phyloP scores from a whole-genome alignment of 2,113 vertebrate species.

The Erpornis zantholeuca region DNA sequence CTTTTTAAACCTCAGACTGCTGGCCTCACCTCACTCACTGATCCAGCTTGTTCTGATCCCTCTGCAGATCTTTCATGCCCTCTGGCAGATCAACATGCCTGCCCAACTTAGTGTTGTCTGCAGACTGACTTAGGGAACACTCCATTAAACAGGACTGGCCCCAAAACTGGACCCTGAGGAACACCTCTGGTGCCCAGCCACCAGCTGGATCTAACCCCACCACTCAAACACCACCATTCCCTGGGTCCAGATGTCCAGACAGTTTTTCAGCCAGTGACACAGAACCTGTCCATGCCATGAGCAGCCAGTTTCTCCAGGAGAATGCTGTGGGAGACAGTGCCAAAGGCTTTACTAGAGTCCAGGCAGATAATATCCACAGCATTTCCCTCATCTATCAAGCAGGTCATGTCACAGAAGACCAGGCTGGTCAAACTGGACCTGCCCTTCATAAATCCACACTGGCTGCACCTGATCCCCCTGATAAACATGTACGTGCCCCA shows the following conservation, averaged over 20 bases:
- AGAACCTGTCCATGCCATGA: neutral
- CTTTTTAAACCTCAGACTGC: neutral
- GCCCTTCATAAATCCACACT: neutral
- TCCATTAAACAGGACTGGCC: neutral
- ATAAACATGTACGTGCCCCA: fast-evolving
- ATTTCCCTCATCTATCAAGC: neutral
- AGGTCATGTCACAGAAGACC: neutral
- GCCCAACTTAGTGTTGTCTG: neutral
- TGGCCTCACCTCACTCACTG: no score
- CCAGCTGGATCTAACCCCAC: neutral
- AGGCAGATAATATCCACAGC: neutral
- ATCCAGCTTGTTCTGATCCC: neutral
- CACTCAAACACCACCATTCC: neutral
- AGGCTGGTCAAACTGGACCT: neutral
- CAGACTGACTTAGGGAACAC: neutral
- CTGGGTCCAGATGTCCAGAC: no score
- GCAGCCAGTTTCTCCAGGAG: neutral
- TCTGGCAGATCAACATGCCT: neutral
- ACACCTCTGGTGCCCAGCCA: no score
- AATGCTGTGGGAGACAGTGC: neutral
- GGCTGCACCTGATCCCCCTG: neutral
- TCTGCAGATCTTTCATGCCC: neutral
- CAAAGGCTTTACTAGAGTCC: neutral
- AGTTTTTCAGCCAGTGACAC: neutral
- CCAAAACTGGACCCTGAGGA: no score